Evolutionary conservation across 2,797 vertebrate species (phyloP), one percentile per base, ranked within the genome.

Genomic region (Discoglossus pictus): DNA sequence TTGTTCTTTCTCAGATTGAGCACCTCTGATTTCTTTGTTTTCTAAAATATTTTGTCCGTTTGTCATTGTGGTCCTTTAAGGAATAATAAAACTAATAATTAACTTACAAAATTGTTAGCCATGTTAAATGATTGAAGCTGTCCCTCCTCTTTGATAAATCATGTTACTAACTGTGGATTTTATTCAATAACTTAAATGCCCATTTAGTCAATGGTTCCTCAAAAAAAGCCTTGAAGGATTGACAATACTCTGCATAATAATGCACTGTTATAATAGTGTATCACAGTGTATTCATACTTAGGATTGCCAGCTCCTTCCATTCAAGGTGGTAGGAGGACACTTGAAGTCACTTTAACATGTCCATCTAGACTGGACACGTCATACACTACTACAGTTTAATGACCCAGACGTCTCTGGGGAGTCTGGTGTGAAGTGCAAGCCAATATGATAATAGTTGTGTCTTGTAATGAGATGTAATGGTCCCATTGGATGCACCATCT

Each of bases 181-280:
- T 21, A 47, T 47, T 47, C 42, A 17, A 17, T 7, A 43, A 43
- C 40, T 7, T 17, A 43, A 44, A 31, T 31, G 27, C 4, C 4
- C 27, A 31, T 31, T 17, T 11, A 17, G 11, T 20, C 42, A 18
- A 10, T 17, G 21, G 20, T 23, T 21, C 7, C 34, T 17, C 17
- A 17, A 31, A 31, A 20, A 54, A 36, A 36, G 52, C 2, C 21
- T 12, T 35, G 31, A 27, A 10, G 12, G 24, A 17, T 35, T 13
- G 18, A 54, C 36, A 54, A 11, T 17, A 12, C 52, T 54, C 34
- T 20, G 17, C 17, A 12, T 17, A n/a, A n/a, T n/a, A n/a, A n/a
- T n/a, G n/a, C n/a, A n/a, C n/a, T n/a, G n/a, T n/a, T n/a, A n/a
- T 47, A 47, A 47, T 47, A 47, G 44, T 20, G 23, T 47, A 8